A percentile compares a stretch with the other conserved stretches of the same genome.
phyloP scores from a whole-genome alignment of 2,888 invertebrate species.

The Eledone cirrhosa region DNA sequence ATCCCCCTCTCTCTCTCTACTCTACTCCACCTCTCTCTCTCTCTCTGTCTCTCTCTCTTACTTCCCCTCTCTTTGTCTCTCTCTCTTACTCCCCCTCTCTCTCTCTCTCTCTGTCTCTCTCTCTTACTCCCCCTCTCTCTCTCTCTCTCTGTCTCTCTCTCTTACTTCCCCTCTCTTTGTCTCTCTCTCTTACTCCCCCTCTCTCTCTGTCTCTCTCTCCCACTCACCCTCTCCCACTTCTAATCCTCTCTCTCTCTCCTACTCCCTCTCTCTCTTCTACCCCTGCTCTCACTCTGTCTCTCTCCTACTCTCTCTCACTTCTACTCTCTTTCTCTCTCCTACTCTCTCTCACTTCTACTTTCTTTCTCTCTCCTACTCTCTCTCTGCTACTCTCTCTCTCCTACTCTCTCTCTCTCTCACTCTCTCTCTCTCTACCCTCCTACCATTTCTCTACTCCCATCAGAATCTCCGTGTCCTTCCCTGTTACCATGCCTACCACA shows the following conservation, averaged over 20 bases:
- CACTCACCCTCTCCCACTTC: conserved; percentile 26
- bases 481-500: conserved; percentile 69
- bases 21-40: not conserved
- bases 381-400: not conserved
- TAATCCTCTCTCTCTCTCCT: too few species aligned
- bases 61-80: conserved; percentile 58
- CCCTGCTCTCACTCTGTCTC: not conserved
- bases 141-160: not conserved
- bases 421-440: not conserved
- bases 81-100: too few species aligned
- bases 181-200: not conserved
- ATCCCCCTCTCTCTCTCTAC: not conserved
- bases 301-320: not conserved
- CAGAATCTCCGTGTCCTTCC: conserved; percentile 67
- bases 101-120: too few species aligned
- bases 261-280: too few species aligned
- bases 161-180: too few species aligned
- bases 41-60: not conserved
- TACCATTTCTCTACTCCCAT: conserved; percentile 29
- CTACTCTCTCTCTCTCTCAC: not conserved
- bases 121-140: too few species aligned
- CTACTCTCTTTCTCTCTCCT: not conserved
- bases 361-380: not conserved
- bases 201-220: not conserved
- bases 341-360: too few species aligned